phyloP scores from a whole-genome alignment of 2,797 vertebrate genomes.

The Epinephelus coioides region DNA sequence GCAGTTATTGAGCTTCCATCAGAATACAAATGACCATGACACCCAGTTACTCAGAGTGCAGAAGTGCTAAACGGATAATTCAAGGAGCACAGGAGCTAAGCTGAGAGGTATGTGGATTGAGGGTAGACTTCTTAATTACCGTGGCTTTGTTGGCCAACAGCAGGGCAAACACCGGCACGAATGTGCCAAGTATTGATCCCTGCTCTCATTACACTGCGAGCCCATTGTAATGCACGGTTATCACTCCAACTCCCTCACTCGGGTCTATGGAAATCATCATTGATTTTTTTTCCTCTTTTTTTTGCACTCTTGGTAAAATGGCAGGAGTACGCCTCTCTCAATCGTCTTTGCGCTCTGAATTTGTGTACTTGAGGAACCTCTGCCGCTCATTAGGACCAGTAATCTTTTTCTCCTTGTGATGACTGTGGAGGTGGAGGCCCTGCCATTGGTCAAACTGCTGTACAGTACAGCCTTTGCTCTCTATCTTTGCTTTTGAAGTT shows the following conservation, averaged over 20 bases:
- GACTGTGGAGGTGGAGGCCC: slow-evolving; percentile 3
- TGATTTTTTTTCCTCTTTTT: slow-evolving; percentile 61
- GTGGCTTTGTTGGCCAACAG: slow-evolving; percentile 73
- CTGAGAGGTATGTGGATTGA: slow-evolving; percentile 56
- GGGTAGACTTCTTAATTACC: slow-evolving; percentile 82
- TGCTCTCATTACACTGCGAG: slow-evolving; percentile 71
- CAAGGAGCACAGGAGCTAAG: slow-evolving; percentile 32
- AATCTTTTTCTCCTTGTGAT: slow-evolving; percentile 37
- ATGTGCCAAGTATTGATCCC: slow-evolving; percentile 79
- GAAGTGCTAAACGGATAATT: slow-evolving; percentile 41
- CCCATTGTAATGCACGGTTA: slow-evolving; percentile 77
- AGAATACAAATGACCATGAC: slow-evolving; percentile 25
- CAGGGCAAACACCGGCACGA: slow-evolving; percentile 57
- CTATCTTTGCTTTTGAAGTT: slow-evolving; percentile 28
- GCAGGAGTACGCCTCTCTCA: slow-evolving; percentile 52
- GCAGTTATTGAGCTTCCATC: slow-evolving; percentile 26
- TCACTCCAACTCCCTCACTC: slow-evolving; percentile 69
- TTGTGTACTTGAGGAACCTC: slow-evolving; percentile 39
- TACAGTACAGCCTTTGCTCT: not conserved
- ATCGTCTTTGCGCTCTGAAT: slow-evolving; percentile 70
- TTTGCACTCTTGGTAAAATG: slow-evolving; percentile 44
- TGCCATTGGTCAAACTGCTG: slow-evolving; percentile 9
- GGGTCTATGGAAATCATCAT: slow-evolving; percentile 80
- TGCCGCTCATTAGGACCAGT: slow-evolving; percentile 52
- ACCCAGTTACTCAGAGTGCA: slow-evolving; percentile 6